Conservation (phyloP, 2,888 invertebrate genomes). For the Acanthoscelides obtectus region DNA sequence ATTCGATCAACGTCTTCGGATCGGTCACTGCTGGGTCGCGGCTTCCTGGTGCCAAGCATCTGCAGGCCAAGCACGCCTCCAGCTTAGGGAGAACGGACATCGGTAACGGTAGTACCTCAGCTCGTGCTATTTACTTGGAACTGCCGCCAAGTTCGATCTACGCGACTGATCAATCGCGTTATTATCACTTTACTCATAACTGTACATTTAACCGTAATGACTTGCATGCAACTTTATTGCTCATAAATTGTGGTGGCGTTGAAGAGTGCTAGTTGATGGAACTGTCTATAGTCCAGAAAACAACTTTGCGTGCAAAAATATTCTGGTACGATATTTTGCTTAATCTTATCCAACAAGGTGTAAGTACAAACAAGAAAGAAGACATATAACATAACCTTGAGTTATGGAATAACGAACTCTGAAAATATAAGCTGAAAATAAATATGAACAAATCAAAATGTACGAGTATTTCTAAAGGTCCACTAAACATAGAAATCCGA, state of each 20-base stretch:
- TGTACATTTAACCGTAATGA: neutral
- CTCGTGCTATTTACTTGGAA: neutral
- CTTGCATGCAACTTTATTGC: neutral
- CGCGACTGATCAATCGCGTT: neutral
- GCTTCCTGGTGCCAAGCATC: neutral
- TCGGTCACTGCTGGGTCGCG: neutral
- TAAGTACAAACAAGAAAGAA: too few species aligned
- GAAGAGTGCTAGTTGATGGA: too few species aligned
- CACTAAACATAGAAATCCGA: too few species aligned
- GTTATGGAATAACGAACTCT: too few species aligned
- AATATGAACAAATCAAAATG: too few species aligned
- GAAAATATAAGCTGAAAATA: too few species aligned
- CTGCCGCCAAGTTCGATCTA: neutral
- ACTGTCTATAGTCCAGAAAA: too few species aligned
- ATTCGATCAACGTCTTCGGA: neutral
- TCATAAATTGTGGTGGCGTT: neutral
- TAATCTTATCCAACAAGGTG: too few species aligned
- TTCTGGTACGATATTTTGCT: too few species aligned
- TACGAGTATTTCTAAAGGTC: too few species aligned
- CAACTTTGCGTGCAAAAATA: too few species aligned
- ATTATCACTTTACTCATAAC: neutral
- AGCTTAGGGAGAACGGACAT: neutral
- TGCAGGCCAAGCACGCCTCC: neutral
- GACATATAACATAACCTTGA: too few species aligned
- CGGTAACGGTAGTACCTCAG: neutral